Percentiles rank a stretch among this genome's conserved stretches.
Evolutionary conservation across 2,113 vertebrate genomes (phyloP).

Genomic region (Polyodon spathula): DNA sequence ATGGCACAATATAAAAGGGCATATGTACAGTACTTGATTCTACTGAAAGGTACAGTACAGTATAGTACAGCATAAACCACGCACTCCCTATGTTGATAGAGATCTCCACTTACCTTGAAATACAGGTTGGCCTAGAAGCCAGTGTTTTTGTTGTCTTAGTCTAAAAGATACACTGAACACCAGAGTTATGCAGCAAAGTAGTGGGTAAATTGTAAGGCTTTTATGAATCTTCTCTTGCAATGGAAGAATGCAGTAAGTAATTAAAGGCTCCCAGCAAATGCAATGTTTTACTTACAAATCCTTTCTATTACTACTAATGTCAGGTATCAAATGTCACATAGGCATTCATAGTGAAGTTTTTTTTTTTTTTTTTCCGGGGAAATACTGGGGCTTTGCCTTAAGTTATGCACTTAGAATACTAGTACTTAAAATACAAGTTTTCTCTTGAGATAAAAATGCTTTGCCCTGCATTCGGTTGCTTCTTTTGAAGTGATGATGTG

Average conservation of each 20-base stretch:
- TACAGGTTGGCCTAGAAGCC: neutral
- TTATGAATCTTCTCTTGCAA: slow-evolving; percentile 23
- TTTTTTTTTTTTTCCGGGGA: neutral
- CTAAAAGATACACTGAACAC: slow-evolving; percentile 5
- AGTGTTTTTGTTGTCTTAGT: neutral
- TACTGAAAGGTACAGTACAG: no score
- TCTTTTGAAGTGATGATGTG: neutral
- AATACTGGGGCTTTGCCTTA: neutral
- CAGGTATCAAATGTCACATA: slow-evolving; percentile 45
- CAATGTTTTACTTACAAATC: slow-evolving; percentile 57
- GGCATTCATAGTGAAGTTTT: no score
- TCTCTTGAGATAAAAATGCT: neutral
- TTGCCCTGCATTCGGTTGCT: neutral
- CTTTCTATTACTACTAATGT: slow-evolving; percentile 52
- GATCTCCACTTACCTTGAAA: neutral
- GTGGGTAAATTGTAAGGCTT: slow-evolving; percentile 35
- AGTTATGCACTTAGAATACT: neutral
- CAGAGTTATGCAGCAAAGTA: slow-evolving; percentile 7
- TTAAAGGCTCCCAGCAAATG: slow-evolving; percentile 44
- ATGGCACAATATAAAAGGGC: no score
- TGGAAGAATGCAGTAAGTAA: slow-evolving; percentile 43
- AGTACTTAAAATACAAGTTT: neutral
- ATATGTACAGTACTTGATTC: no score
- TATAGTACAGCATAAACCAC: no score
- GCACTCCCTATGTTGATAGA: neutral